Evolutionary conservation across 2,113 vertebrate species (phyloP), one percentile per base, ranked within the genome.

Genomic region (Callopanchax toddi): DNA sequence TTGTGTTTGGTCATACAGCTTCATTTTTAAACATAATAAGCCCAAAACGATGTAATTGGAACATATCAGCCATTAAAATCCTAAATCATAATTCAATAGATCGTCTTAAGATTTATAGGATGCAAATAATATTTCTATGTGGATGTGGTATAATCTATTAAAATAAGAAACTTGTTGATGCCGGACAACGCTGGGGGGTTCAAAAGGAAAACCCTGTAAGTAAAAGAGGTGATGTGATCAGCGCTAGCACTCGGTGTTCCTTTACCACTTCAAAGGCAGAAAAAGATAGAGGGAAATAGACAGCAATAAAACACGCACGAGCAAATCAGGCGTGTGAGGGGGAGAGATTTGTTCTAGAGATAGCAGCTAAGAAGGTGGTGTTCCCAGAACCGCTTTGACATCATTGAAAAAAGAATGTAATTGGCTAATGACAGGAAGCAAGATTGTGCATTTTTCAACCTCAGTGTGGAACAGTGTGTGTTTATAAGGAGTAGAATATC

Each of bases 341-440:
- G 72, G 81, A 82, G 66, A 75, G 81, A 84, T 89, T 68, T 72
- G 55, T 84, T 74, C 74, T 52, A 29, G 54, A 79, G 86, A 91
- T 82, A 81, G 32, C 50, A 75, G 70, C 72, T 72, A 25, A 87
- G 67, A 71, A 66, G 64, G 71, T 75, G 83, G 63, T 72, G 63
- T 75, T 91, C 78, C 81, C 73, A 88, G 83, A 91, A 88, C 50
- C 60, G 62, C 60, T 62, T 71, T 78, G 72, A 81, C 80, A 82
- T 75, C 74, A 67, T 52, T 62, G 50, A 78, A 78, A 73, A 56
- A 68, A 76, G 65, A 79, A 72, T 71, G 79, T 85, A 79, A 87
- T 79, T 75, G 76, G 49, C 79, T 87, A 86, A 89, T 87, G 78
- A 90, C 84, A 86, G 67, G 52, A 83, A 71, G 89, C 79, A 87